These are phyloP conservation scores for Dendronephthya gigantea DNA, from an alignment of 64 coral and sea anemone genomes.

Conservation along the genomic window DNA sequence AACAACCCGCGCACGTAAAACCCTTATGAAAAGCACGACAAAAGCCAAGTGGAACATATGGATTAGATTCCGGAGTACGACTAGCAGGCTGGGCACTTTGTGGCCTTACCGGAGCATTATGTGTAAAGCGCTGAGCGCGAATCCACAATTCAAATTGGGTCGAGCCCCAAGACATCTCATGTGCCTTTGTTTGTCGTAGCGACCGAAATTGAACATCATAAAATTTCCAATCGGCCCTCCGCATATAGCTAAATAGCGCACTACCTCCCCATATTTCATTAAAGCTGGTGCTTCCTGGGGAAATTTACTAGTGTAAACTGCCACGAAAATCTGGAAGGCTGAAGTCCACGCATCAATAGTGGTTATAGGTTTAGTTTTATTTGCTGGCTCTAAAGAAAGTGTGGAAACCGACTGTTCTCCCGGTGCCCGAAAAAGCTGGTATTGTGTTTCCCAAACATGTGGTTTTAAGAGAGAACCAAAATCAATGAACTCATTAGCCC, in stretches of 20 bases:
- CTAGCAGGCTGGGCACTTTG: background rate
- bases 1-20: slow-evolving; percentile 20
- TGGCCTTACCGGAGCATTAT: background rate
- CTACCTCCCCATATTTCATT: slow-evolving; percentile 28
- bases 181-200: slow-evolving; percentile 15
- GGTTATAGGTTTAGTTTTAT: slow-evolving; percentile 12
- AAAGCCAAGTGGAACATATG: slow-evolving; percentile 22
- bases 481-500: slow-evolving; percentile 38
- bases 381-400: slow-evolving; percentile 20
- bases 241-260: slow-evolving; percentile 18
- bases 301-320: slow-evolving; percentile 19
- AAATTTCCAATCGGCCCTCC: background rate
- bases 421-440: slow-evolving; percentile 19
- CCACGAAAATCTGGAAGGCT: slow-evolving; percentile 42
- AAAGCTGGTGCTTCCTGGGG: slow-evolving; percentile 11
- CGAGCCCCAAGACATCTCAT: slow-evolving; percentile 29
- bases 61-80: too few species aligned
- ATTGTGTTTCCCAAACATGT: background rate
- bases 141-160: slow-evolving; percentile 41
- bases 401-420: background rate
- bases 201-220: slow-evolving; percentile 29
- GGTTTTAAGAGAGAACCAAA: slow-evolving; percentile 38
- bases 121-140: background rate
- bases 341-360: slow-evolving; percentile 12
- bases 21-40: slow-evolving; percentile 22